Evolutionary conservation across 2,113 vertebrate genomes (phyloP), one percentile per base, ranked within the genome.

Genomic region (Oxygymnocypris stewartii): DNA sequence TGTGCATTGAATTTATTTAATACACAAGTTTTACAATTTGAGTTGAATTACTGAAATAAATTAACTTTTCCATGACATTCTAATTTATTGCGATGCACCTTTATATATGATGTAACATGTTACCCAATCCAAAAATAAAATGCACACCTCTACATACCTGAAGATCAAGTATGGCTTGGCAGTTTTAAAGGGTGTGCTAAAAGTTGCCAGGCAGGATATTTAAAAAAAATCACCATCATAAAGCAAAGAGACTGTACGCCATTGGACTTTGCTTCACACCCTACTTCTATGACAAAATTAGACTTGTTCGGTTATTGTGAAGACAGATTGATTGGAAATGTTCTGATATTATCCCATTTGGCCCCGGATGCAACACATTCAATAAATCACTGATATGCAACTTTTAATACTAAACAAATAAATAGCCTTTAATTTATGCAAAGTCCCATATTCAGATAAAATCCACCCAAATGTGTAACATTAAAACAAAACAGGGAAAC

Each of bases 141-240:
- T 9, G 7, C 59, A 81, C 80, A 82, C 81, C 65, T 82, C 18
- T 31, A 65, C 78, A 80, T 80, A 80, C 65, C 81, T 71, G 25
- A 37, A 71, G 65, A 35, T 71, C 44, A 71, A 18, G 61, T 31
- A 82, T 67, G 79, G n/a, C 4, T 82, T 71, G 79, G 4, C 9
- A 12, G 79, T 35, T 82, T 69, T 71, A 28, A 71, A 82, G 80
- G 81, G 81, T 71, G 81, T 82, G 79, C 12, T 61, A 69, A 67
- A 44, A 82, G 44, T 47, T 37, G 65, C 44, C 65, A 35, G 16
- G 1, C 44, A 82, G 16, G 63, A 82, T 35, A 69, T 51, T 54
- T 78, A 54, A 9, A 67, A 5, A 67, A 31, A 35, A 35, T 51
- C 7, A 11, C 8, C n/a, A 8, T 57, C 23, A 47, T 4, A 2